These are phyloP conservation scores for Erebia aethiops DNA, from an alignment of 2,888 invertebrate genomes.

Conservation along the genomic window DNA sequence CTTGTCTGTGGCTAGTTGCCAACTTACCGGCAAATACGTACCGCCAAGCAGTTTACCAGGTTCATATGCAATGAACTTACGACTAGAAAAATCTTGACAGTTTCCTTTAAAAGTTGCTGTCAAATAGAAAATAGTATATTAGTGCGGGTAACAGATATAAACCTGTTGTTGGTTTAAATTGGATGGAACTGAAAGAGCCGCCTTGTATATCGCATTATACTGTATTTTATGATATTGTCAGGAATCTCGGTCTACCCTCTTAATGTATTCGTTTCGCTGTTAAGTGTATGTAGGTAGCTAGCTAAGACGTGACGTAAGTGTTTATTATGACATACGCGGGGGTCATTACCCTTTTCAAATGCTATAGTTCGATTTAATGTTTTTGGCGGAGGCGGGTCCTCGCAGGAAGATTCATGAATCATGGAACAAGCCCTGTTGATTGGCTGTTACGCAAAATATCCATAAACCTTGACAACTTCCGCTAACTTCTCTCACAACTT, in stretches of 20 bases:
- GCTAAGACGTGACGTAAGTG: constrained; percentile 13
- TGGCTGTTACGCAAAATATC: too few species aligned
- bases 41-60: too few species aligned
- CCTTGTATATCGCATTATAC: constrained; percentile 24
- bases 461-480: too few species aligned
- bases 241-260: constrained; percentile 30
- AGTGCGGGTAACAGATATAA: neutral
- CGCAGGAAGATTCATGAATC: too few species aligned
- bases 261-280: constrained; percentile 4
- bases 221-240: constrained; percentile 19
- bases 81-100: too few species aligned
- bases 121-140: constrained; percentile 1
- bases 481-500: too few species aligned
- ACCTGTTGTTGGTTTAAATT: constrained; percentile 14
- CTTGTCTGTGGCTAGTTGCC: too few species aligned
- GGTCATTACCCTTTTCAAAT: neutral
- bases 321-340: constrained; percentile 3
- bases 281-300: constrained; percentile 17
- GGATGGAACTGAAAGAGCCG: constrained; percentile 20
- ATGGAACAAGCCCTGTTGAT: too few species aligned
- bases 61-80: too few species aligned
- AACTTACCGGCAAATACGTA: too few species aligned
- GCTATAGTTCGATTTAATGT: too few species aligned
- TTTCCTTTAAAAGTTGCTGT: neutral
- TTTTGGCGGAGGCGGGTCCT: too few species aligned